Conservation (phyloP, 1,140 invertebrate species). For the Diuraphis noxia region DNA sequence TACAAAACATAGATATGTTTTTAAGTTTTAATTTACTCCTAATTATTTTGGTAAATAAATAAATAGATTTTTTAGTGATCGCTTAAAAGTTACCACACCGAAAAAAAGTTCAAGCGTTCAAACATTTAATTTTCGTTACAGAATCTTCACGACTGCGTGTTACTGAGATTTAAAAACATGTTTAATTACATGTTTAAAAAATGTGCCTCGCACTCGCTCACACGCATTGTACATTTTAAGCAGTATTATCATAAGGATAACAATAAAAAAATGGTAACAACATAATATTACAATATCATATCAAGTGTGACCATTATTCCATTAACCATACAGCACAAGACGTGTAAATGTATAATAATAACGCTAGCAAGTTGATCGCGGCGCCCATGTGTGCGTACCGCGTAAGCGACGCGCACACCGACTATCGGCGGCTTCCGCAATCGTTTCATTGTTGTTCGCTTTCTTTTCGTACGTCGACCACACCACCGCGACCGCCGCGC, state of each 20-base stretch:
- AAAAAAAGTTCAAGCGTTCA: background rate
- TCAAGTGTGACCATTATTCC: no score
- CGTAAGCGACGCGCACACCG: slow-evolving; percentile 21
- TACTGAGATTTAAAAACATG: no score
- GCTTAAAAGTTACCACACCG: background rate
- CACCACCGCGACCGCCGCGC: background rate
- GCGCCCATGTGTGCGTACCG: background rate
- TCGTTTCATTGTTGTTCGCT: slow-evolving; percentile 49
- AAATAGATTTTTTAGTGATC: no score
- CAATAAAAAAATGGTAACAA: no score
- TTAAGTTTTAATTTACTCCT: no score
- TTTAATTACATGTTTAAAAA: no score
- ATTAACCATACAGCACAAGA: background rate
- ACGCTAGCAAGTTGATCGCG: background rate
- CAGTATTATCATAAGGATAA: background rate
- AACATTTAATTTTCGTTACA: background rate
- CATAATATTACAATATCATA: background rate
- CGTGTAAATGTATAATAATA: background rate
- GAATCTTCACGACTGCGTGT: background rate
- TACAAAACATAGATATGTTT: no score
- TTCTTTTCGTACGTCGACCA: slow-evolving; percentile 41
- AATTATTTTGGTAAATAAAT: no score
- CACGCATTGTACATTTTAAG: background rate
- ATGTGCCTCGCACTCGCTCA: background rate
- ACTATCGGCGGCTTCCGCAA: slow-evolving; percentile 48